A percentile compares a stretch with the other conserved stretches of the same genome.
Conservation (phyloP, 2,113 vertebrate genomes). For the Lipophrys pholis region DNA sequence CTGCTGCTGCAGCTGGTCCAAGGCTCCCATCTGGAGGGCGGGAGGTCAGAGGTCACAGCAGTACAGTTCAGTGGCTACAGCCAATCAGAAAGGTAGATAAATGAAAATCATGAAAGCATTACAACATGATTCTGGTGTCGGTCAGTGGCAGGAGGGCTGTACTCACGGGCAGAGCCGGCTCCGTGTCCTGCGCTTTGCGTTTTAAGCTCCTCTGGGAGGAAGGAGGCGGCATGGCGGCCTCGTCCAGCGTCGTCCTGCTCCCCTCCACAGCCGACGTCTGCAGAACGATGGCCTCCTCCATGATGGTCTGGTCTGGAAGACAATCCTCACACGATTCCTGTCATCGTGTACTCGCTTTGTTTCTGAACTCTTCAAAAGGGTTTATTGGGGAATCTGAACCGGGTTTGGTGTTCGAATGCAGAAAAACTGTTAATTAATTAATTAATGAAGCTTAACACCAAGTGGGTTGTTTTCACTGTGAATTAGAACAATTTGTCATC, state of each 20-base stretch:
- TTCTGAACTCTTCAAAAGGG: too few relatives aligned
- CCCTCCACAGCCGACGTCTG: slow-evolving; percentile 92
- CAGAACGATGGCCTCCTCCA: slow-evolving; percentile 92
- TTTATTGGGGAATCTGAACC: too few relatives aligned
- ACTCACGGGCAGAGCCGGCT: slow-evolving; percentile 91
- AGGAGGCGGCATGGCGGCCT: slow-evolving; percentile 92
- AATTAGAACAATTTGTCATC: too few relatives aligned
- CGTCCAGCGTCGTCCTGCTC: slow-evolving; percentile 92
- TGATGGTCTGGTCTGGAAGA: slow-evolving; percentile 90
- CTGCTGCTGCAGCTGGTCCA: slow-evolving; percentile 83
- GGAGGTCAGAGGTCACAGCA: background rate
- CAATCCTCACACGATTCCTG: background rate
- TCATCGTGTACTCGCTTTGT: too few relatives aligned
- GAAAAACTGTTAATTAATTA: too few relatives aligned
- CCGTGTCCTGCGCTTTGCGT: slow-evolving; percentile 91
- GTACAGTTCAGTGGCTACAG: background rate
- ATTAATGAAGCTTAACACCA: too few relatives aligned
- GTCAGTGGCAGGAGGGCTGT: background rate
- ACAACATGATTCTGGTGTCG: too few relatives aligned
- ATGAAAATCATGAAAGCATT: too few relatives aligned
- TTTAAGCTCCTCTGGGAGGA: slow-evolving; percentile 90
- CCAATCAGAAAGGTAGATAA: too few relatives aligned
- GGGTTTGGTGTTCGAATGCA: too few relatives aligned
- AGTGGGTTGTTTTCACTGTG: too few relatives aligned
- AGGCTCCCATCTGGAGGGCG: slow-evolving; percentile 67